Percentiles rank a stretch among this genome's conserved stretches.
Evolutionary conservation across 1,140 invertebrate genomes (phyloP).

Genomic region (Nasonia giraulti): DNA sequence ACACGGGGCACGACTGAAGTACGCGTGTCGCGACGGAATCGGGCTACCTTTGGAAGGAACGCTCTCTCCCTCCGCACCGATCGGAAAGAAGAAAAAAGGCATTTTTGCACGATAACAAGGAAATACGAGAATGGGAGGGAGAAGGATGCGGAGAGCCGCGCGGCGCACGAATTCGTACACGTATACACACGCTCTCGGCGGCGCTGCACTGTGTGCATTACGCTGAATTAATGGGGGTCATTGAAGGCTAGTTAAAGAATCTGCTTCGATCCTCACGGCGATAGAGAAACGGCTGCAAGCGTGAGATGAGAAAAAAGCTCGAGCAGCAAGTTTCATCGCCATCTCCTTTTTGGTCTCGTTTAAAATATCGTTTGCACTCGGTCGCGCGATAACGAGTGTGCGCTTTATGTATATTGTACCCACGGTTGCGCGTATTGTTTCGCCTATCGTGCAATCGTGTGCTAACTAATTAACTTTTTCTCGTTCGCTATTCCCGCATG

Average conservation of each 20-base stretch:
- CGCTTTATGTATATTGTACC: neutral
- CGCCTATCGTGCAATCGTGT: too few species aligned
- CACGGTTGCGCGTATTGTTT: neutral
- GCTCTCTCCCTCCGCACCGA: neutral
- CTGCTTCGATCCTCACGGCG: slow-evolving; percentile 25
- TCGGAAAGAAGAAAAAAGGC: neutral
- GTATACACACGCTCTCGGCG: slow-evolving; percentile 6
- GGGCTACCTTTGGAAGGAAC: neutral
- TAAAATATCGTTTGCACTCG: slow-evolving; percentile 13
- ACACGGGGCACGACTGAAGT: neutral
- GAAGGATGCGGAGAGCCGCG: neutral
- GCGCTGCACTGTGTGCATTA: neutral
- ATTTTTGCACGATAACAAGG: slow-evolving; percentile 33
- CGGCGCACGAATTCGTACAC: slow-evolving; percentile 41
- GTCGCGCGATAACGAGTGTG: too few species aligned
- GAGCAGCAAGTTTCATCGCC: slow-evolving; percentile 31
- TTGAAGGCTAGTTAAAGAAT: slow-evolving; percentile 35
- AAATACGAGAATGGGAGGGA: neutral
- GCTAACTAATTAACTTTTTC: neutral
- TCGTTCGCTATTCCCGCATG: neutral
- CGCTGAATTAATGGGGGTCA: slow-evolving; percentile 48
- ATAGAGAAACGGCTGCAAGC: slow-evolving; percentile 37
- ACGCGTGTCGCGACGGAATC: too few species aligned
- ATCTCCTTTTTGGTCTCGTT: slow-evolving; percentile 23
- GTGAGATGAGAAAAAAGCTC: slow-evolving; percentile 18